Base-by-base conservation (phyloP, 2,888 invertebrate genomes). In the Meteorus colon region DNA sequence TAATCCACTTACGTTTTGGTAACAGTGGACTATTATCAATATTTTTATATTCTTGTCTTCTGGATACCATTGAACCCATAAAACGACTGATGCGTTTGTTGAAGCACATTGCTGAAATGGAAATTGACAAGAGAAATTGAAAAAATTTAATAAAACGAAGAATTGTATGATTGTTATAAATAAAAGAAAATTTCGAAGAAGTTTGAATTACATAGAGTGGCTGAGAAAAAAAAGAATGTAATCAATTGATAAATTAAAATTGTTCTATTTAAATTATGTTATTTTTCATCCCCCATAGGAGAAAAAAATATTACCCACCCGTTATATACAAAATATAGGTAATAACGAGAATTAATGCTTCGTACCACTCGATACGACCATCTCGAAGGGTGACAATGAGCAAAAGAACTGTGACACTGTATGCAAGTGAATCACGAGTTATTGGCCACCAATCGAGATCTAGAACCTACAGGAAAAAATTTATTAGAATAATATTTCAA, bases 371-470 rank as follows among this genome's bases (percentile, higher is more conserved):
- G 80, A 96, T 92, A 84, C 90, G 91, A 84, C 94, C 94, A 84
- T 96, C 96, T 51, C 93, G 90, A 55, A 96, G 90, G 14, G 94
- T 92, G 69, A 92, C 87, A 80, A 95, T 94, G 27, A 96, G 91
- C 3, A 94, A 91, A 34, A 94, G 89, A 34, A 96, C 95, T 1
- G 95, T 93, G 48, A 95, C 87, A 1, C 93, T 93, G 85, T 96
- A 96, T 90, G 94, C 94, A 78, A 93, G 83, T 84, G 94, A 93
- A 88, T 96, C 95, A 74, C 96, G 91, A 10, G 93, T 93, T 70
- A 96, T 92, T 1, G 96, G 94, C 94, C 94, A 95, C 94, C 94
- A 94, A 88, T 95, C 94, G 82, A 95, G 88, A 68, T 93, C 91
- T 80, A 95, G 90, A 31, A 92, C 91, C 95, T 95, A 85, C 10